These are phyloP conservation scores for Aleiodes alternator DNA, from an alignment of 2,888 invertebrate genomes.

Conservation along the genomic window DNA sequence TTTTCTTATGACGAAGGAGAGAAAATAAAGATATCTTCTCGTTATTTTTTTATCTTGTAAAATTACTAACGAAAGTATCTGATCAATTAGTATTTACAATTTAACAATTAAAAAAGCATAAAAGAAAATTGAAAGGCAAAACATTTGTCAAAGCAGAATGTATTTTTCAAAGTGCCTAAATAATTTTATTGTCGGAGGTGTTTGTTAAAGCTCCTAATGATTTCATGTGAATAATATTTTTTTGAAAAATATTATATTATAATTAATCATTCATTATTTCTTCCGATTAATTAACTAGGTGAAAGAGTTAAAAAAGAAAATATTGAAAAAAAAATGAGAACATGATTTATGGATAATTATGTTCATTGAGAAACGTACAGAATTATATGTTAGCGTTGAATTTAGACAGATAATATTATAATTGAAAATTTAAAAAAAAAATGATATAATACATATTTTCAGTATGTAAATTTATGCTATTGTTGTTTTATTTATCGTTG, in stretches of 20 bases:
- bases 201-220: conserved; percentile 14
- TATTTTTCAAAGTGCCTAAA: conserved; percentile 31
- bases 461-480: conserved; percentile 29
- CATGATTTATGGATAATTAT: not conserved
- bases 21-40: too few species aligned
- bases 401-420: conserved; percentile 40
- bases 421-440: not conserved
- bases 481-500: not conserved
- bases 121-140: not conserved
- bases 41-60: not conserved
- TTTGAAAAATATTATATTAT: conserved; percentile 3
- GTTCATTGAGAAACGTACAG: not conserved
- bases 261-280: not conserved
- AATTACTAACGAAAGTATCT: conserved; percentile 8
- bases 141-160: not conserved
- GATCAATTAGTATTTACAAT: not conserved
- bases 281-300: not conserved
- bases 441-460: conserved; percentile 43
- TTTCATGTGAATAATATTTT: conserved; percentile 3
- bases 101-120: not conserved
- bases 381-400: conserved; percentile 28
- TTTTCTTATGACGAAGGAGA: too few species aligned
- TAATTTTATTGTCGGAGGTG: not conserved
- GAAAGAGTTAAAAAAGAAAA: not conserved
- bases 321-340: conserved; percentile 5